A percentile compares a stretch with the other conserved stretches of the same genome.
Evolutionary conservation across 2,888 invertebrate species (phyloP).

Genomic region (Drosophila diplacantha): DNA sequence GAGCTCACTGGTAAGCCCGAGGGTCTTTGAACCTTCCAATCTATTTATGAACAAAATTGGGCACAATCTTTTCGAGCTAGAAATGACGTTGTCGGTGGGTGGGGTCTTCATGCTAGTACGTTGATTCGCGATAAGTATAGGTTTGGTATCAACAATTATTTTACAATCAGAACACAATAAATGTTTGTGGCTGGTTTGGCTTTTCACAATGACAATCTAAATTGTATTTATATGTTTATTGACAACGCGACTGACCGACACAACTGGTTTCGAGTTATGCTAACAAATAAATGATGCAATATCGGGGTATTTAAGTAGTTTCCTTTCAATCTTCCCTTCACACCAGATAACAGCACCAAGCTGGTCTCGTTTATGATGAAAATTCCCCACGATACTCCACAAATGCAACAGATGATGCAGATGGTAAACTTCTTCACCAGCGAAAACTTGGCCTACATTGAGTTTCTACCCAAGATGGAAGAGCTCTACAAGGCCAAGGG

Average conservation of each 20-base stretch:
- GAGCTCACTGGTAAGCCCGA: constrained; percentile 50
- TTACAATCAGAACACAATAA: constrained; percentile 14
- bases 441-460: constrained; percentile 60
- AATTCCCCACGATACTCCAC: constrained; percentile 52
- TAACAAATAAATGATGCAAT: constrained; percentile 8
- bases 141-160: constrained; percentile 15
- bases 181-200: neutral
- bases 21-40: neutral
- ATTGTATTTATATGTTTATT: neutral
- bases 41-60: neutral
- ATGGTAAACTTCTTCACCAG: constrained; percentile 55
- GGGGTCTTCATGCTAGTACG: neutral
- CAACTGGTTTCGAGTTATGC: neutral
- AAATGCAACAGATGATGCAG: constrained; percentile 49
- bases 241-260: neutral
- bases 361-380: constrained; percentile 67
- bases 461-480: constrained; percentile 64
- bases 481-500: constrained; percentile 57
- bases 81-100: constrained; percentile 1
- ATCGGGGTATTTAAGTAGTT: neutral
- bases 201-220: constrained; percentile 19
- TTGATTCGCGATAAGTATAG: constrained; percentile 6
- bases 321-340: neutral
- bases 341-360: constrained; percentile 53
- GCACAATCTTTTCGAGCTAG: constrained; percentile 10